A percentile compares a stretch with the other conserved stretches of the same genome.
These are phyloP conservation scores for Lamellibrachia satsuma DNA, from an alignment of 2,888 invertebrate species.

Conservation along the genomic window DNA sequence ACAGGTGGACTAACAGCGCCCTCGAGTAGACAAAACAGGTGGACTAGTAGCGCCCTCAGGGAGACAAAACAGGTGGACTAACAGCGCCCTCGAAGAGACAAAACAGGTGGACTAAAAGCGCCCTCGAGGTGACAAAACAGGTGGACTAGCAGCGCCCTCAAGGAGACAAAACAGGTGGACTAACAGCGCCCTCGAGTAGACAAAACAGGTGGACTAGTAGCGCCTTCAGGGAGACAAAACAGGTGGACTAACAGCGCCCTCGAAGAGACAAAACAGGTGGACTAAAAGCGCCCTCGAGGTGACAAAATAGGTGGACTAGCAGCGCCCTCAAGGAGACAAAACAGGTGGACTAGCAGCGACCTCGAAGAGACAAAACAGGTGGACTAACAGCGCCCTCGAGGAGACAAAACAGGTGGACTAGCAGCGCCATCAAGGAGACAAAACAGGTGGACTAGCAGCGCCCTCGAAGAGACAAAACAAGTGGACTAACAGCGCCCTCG, in stretches of 20 bases:
- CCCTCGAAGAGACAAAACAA: neutral
- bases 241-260: too few relatives aligned
- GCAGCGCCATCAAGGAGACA: too few relatives aligned
- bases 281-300: neutral
- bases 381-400: slow-evolving; percentile 29
- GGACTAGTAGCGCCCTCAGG: too few relatives aligned
- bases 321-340: slow-evolving; percentile 47
- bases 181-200: slow-evolving; percentile 41
- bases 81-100: too few relatives aligned
- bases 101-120: neutral
- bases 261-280: neutral
- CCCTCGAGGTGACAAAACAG: neutral
- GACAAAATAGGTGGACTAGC: neutral
- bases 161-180: slow-evolving; percentile 36
- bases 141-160: slow-evolving; percentile 42
- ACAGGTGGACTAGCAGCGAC: slow-evolving; percentile 24
- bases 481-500: slow-evolving; percentile 42
- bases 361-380: slow-evolving; percentile 48
- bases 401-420: too few relatives aligned
- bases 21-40: too few relatives aligned
- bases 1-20: neutral
- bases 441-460: neutral
- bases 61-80: too few relatives aligned
- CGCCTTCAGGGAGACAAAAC: too few relatives aligned
- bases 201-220: slow-evolving; percentile 46